phyloP scores from a whole-genome alignment of 2,113 vertebrate genomes.

The Ailurus styani region DNA sequence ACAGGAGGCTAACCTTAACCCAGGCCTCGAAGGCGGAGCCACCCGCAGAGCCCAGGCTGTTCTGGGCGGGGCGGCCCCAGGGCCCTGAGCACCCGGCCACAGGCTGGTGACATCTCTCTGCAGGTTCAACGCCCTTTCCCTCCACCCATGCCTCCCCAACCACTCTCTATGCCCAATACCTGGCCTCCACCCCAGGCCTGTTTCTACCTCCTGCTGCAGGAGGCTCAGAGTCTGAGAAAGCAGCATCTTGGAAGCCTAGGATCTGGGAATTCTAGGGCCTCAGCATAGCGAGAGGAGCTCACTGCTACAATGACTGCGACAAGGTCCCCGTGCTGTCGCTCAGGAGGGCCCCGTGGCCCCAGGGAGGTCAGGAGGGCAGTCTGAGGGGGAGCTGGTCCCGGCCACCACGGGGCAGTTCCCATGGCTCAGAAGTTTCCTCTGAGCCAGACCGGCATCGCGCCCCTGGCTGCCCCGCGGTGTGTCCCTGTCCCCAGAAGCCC shows the following conservation, averaged over 20 bases:
- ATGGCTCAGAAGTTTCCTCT: background rate
- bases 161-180: rapidly evolving
- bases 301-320: background rate
- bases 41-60: background rate
- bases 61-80: background rate
- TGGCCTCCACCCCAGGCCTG: background rate
- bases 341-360: background rate
- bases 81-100: background rate
- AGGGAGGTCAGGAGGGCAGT: background rate
- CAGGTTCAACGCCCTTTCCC: rapidly evolving
- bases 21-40: background rate
- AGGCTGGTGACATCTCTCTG: background rate
- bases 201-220: background rate
- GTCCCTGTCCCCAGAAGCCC: background rate
- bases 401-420: background rate
- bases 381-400: background rate
- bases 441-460: background rate
- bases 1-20: background rate
- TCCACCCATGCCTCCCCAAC: background rate
- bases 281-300: background rate
- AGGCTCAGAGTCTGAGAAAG: background rate
- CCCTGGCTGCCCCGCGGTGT: background rate
- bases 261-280: background rate
- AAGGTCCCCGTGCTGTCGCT: background rate
- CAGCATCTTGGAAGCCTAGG: background rate